Percentiles rank a stretch among this genome's conserved stretches.
phyloP scores from a whole-genome alignment of 1,140 invertebrate genomes.

The Anastatus disparis region DNA sequence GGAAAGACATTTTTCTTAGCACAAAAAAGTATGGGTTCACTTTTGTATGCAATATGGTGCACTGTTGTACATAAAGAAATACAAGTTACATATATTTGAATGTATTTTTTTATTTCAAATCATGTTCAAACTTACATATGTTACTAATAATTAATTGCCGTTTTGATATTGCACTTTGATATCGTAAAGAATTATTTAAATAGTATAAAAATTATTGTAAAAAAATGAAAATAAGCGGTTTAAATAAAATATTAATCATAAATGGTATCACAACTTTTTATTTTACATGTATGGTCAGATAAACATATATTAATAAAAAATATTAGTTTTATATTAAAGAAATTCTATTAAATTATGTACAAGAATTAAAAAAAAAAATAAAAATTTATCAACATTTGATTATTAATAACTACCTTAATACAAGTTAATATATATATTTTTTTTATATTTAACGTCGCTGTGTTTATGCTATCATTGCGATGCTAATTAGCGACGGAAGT shows the following conservation, averaged over 20 bases:
- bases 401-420: too few relatives aligned
- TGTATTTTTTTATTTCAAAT: conserved; percentile 36
- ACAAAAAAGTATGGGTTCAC: conserved; percentile 28
- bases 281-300: conserved; percentile 12
- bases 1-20: conserved; percentile 13
- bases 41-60: conserved; percentile 26
- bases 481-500: too few relatives aligned
- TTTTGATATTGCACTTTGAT: conserved; percentile 31
- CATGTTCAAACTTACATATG: conserved; percentile 8
- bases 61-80: conserved; percentile 26
- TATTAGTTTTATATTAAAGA: conserved; percentile 36
- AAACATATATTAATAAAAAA: conserved; percentile 17
- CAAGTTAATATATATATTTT: too few relatives aligned
- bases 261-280: conserved; percentile 19
- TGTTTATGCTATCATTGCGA: too few relatives aligned
- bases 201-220: conserved; percentile 3
- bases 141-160: conserved; percentile 24
- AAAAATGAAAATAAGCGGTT: background rate
- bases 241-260: conserved; percentile 17
- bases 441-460: too few relatives aligned
- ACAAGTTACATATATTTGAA: conserved; percentile 17
- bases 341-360: conserved; percentile 33
- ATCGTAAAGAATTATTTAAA: conserved; percentile 3
- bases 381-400: too few relatives aligned
- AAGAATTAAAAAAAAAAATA: conserved; percentile 30